phyloP scores from a whole-genome alignment of 2,797 vertebrate genomes.

The Eupleurogrammus muticus region DNA sequence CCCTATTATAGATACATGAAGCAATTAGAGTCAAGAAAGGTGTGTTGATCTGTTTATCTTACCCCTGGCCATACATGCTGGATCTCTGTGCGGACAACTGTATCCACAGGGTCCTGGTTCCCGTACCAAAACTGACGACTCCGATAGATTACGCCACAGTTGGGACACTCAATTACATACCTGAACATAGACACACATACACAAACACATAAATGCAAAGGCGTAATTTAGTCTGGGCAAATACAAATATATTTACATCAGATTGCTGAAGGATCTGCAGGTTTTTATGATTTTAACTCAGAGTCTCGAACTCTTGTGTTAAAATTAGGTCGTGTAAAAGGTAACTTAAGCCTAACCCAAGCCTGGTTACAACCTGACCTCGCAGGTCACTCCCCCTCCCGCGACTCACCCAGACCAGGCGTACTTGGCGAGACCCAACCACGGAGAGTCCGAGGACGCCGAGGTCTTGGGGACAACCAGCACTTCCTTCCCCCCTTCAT shows the following conservation, averaged over 20 bases:
- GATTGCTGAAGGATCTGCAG: neutral
- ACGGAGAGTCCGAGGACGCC: constrained; percentile 97
- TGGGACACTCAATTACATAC: constrained; percentile 82
- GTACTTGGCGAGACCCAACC: constrained; percentile 97
- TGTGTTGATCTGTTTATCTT: constrained; percentile 73
- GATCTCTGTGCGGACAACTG: constrained; percentile 98
- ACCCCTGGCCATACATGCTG: constrained; percentile 98
- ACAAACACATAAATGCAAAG: neutral
- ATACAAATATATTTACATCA: neutral
- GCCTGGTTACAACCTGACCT: constrained; percentile 3
- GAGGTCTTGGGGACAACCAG: constrained; percentile 98
- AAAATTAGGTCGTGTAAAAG: constrained; percentile 33
- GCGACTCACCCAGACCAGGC: constrained; percentile 98
- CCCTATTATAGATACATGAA: constrained; percentile 6
- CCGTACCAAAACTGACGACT: constrained; percentile 83
- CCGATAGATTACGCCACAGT: constrained; percentile 87
- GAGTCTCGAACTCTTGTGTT: constrained; percentile 18
- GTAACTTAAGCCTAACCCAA: constrained; percentile 39
- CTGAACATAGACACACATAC: too few species aligned
- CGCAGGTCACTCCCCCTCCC: neutral
- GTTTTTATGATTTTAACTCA: constrained; percentile 14
- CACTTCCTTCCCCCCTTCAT: constrained; percentile 97
- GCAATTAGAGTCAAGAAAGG: neutral
- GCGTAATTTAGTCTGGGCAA: neutral
- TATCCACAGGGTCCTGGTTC: constrained; percentile 92